A percentile compares a stretch with the other conserved stretches of the same genome.
These are phyloP conservation scores for Phoebastria nigripes DNA, from an alignment of 2,797 vertebrate species.

Conservation along the genomic window DNA sequence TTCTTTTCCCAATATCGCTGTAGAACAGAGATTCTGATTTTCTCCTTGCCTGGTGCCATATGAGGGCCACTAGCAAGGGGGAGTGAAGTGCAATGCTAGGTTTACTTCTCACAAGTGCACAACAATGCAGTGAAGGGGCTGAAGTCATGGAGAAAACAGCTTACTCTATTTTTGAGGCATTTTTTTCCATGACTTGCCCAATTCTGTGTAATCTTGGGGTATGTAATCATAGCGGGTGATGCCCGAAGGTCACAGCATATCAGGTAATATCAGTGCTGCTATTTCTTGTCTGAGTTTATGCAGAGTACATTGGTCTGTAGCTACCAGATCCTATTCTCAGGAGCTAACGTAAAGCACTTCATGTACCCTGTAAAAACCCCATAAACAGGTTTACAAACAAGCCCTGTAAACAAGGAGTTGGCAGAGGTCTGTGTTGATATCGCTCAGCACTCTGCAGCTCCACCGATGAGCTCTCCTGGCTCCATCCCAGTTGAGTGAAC, in stretches of 20 bases:
- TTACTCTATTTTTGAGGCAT: neutral
- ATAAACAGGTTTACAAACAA: neutral
- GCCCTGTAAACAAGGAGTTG: conserved; percentile 4
- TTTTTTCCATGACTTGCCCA: neutral
- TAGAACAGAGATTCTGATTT: neutral
- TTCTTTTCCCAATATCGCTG: neutral
- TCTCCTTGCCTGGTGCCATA: neutral
- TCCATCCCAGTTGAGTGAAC: conserved; percentile 38
- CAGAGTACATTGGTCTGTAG: neutral
- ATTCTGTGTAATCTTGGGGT: neutral
- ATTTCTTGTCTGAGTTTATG: neutral
- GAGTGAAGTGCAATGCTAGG: neutral
- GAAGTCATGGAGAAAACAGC: neutral
- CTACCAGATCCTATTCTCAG: neutral
- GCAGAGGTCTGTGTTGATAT: conserved; percentile 12
- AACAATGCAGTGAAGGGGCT: neutral
- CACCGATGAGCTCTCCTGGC: conserved; percentile 34
- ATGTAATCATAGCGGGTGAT: neutral
- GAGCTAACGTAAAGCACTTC: neutral
- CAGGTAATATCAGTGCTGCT: neutral
- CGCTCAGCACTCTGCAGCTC: conserved; percentile 27
- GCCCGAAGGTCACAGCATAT: neutral
- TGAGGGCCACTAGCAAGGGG: neutral
- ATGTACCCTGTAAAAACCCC: neutral
- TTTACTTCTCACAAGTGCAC: neutral